These are phyloP conservation scores for Micromesistius poutassou DNA, from an alignment of 2,797 vertebrate genomes.

Conservation along the genomic window DNA sequence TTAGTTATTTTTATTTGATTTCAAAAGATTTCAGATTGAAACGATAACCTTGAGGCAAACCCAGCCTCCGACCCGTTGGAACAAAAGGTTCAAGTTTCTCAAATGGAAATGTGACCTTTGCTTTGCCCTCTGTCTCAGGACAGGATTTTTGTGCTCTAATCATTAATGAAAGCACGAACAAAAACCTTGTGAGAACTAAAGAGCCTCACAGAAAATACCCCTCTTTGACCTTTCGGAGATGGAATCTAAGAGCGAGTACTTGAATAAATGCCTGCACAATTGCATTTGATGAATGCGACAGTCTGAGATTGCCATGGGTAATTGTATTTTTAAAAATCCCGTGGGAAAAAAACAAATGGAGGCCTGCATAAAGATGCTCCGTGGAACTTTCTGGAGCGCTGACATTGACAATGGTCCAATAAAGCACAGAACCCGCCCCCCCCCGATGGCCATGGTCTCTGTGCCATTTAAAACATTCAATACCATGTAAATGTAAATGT, in stretches of 20 bases:
- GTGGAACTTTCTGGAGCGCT: constrained; percentile 37
- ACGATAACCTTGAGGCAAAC: constrained; percentile 47
- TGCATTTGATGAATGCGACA: constrained; percentile 66
- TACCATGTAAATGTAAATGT: no score
- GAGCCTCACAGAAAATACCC: constrained; percentile 43
- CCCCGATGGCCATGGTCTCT: constrained; percentile 25
- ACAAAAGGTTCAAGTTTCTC: constrained; percentile 36
- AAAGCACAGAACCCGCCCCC: constrained; percentile 31
- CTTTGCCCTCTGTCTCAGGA: constrained; percentile 50
- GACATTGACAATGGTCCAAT: constrained; percentile 63
- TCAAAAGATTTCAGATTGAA: constrained; percentile 43
- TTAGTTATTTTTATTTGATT: constrained; percentile 51
- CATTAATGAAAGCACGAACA: constrained; percentile 31
- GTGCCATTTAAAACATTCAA: constrained; percentile 46
- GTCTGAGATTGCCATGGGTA: constrained; percentile 50
- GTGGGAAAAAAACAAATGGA: constrained; percentile 44
- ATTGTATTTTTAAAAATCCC: constrained; percentile 65
- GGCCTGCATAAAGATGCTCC: constrained; percentile 50
- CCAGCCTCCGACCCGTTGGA: constrained; percentile 29
- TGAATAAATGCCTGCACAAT: constrained; percentile 59
- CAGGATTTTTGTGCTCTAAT: constrained; percentile 44
- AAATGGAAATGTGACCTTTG: constrained; percentile 38
- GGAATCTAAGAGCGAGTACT: constrained; percentile 55
- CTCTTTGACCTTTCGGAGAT: constrained; percentile 64
- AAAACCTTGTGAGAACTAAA: constrained; percentile 43